These are phyloP conservation scores for Sinocyclocheilus anophthalmus DNA, from an alignment of 2,113 vertebrate species.

Conservation along the genomic window DNA sequence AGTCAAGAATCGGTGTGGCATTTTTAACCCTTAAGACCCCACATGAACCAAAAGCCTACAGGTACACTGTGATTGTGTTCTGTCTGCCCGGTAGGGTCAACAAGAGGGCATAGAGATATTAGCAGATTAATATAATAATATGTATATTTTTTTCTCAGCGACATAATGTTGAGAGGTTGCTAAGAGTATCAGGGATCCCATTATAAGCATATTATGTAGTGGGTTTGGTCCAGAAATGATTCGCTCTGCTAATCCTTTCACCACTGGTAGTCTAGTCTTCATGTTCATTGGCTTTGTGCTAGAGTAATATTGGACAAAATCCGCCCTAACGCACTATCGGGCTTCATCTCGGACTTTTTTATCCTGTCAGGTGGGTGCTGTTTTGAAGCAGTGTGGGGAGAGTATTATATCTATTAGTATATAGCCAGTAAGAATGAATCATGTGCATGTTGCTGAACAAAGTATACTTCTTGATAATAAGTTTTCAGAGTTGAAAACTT, in stretches of 20 bases:
- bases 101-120: background rate
- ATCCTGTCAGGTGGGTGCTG: slow-evolving; percentile 87
- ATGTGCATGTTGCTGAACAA: background rate
- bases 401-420: too few relatives aligned
- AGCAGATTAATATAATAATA: background rate
- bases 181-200: background rate
- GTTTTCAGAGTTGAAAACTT: too few relatives aligned
- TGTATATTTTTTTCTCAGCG: background rate
- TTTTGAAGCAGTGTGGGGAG: too few relatives aligned
- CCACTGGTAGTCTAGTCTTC: slow-evolving; percentile 97
- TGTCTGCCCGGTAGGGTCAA: background rate
- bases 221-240: slow-evolving; percentile 87
- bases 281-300: slow-evolving; percentile 98
- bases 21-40: background rate
- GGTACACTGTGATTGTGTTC: background rate
- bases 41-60: background rate
- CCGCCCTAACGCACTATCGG: slow-evolving; percentile 71
- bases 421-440: background rate
- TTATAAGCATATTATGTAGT: slow-evolving; percentile 8
- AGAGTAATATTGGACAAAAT: slow-evolving; percentile 94
- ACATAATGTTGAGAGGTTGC: background rate
- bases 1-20: background rate
- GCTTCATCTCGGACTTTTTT: slow-evolving; percentile 95
- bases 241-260: slow-evolving; percentile 92
- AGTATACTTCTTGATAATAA: too few relatives aligned